Evolutionary conservation across 2,797 vertebrate species (phyloP).

Genomic region (Picus viridis): DNA sequence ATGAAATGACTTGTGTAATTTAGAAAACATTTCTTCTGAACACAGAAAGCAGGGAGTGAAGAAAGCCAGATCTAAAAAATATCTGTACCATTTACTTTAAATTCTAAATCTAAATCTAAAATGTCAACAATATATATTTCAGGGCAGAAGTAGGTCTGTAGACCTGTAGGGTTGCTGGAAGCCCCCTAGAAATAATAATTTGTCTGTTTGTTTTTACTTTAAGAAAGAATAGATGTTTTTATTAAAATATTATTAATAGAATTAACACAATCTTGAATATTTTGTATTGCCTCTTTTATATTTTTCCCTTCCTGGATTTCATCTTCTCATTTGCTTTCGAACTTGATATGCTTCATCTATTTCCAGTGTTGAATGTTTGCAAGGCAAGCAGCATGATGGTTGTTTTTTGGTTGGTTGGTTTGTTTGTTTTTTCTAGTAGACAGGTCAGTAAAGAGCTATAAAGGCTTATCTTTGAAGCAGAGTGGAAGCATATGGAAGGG

Average conservation of each 20-base stretch:
- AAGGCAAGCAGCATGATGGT: neutral
- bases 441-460: neutral
- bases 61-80: neutral
- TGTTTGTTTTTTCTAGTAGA: conserved; percentile 49
- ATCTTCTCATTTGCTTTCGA: neutral
- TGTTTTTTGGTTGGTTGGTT: neutral
- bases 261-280: neutral
- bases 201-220: neutral
- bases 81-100: neutral
- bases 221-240: neutral
- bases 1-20: neutral
- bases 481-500: conserved; percentile 30
- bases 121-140: neutral
- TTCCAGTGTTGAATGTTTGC: neutral
- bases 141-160: neutral
- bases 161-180: neutral
- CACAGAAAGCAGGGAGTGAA: neutral
- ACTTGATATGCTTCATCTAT: neutral
- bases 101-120: neutral
- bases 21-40: neutral
- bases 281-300: neutral
- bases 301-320: neutral
- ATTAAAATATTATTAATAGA: neutral
- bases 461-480: conserved; percentile 59
- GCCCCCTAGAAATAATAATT: neutral